Percentiles rank a stretch among this genome's conserved stretches.
Evolutionary conservation across 2,113 vertebrate genomes (phyloP).

Genomic region (Pholis gunnellus): DNA sequence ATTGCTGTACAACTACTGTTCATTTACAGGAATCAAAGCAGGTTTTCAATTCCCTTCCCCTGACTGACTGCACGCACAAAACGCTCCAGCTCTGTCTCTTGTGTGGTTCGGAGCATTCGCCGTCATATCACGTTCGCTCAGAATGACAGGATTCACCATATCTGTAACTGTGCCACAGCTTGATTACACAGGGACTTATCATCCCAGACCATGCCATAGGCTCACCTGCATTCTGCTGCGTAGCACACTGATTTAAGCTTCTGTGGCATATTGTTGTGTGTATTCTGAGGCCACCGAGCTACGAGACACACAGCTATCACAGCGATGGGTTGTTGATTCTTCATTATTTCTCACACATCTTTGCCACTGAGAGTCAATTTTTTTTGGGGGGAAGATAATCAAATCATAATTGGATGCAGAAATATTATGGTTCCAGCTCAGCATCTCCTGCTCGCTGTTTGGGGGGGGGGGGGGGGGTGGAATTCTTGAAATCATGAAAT

Average conservation of each 20-base stretch:
- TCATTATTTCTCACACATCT: conserved; percentile 44
- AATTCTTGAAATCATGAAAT: conserved; percentile 20
- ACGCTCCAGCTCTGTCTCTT: conserved; percentile 36
- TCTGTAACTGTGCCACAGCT: conserved; percentile 47
- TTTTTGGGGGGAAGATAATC: conserved; percentile 29
- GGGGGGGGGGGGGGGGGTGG: conserved; percentile 67
- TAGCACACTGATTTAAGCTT: conserved; percentile 32
- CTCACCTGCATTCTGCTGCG: conserved; percentile 55
- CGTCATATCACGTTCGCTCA: conserved; percentile 63
- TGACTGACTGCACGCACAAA: conserved; percentile 36
- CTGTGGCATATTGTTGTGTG: conserved; percentile 38
- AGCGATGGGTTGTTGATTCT: conserved; percentile 22
- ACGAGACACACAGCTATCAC: conserved; percentile 14
- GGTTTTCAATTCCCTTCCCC: conserved; percentile 40
- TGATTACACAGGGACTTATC: conserved; percentile 69
- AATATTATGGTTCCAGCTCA: conserved; percentile 45
- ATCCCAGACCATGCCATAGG: conserved; percentile 41
- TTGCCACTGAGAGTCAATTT: conserved; percentile 18
- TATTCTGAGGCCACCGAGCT: conserved; percentile 39
- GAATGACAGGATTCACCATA: conserved; percentile 54
- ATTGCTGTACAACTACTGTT: conserved; percentile 20
- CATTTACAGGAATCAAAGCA: conserved; percentile 45
- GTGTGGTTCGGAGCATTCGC: conserved; percentile 39
- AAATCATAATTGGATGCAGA: conserved; percentile 57
- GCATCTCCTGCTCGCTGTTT: conserved; percentile 43